Conservation (phyloP, 2,797 vertebrate genomes). For the Melopsittacus undulatus region DNA sequence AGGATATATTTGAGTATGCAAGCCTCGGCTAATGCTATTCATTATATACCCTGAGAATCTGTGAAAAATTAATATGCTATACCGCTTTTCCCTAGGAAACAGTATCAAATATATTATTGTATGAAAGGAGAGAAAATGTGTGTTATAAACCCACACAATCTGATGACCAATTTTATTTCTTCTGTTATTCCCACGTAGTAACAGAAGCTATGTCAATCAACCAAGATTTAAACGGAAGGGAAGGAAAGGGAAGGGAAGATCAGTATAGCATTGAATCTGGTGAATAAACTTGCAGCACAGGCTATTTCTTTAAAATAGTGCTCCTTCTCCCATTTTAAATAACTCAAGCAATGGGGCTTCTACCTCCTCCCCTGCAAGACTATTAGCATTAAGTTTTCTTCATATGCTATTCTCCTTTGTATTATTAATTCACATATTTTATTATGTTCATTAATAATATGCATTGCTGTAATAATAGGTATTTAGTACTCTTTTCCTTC, state of each 20-base stretch:
- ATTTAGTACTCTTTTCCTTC: constrained; percentile 1
- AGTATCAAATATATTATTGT: constrained; percentile 10
- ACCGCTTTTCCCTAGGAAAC: constrained; percentile 1
- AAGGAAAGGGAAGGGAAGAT: not conserved
- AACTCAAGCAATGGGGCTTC: not conserved
- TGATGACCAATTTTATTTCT: not conserved
- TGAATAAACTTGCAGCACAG: not conserved
- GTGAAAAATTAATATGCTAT: constrained; percentile 46
- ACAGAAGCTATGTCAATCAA: not conserved
- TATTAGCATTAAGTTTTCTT: not conserved
- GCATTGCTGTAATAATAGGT: constrained; percentile 7
- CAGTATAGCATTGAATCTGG: not conserved
- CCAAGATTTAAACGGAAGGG: not conserved
- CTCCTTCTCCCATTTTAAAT: constrained; percentile 7
- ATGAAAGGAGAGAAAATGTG: not conserved
- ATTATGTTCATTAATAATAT: not conserved
- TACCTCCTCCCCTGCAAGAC: not conserved
- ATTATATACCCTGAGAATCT: constrained; percentile 34
- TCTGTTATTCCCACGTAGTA: not conserved
- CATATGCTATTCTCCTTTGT: not conserved
- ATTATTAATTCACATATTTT: constrained; percentile 3
- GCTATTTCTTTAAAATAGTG: not conserved
- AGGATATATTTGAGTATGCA: constrained; percentile 50
- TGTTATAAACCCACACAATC: not conserved
- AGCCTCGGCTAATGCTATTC: constrained; percentile 9